Percentiles rank a stretch among this genome's conserved stretches.
These are phyloP conservation scores for Apis mellifera DNA, from an alignment of 1,140 invertebrate genomes.

Conservation along the genomic window DNA sequence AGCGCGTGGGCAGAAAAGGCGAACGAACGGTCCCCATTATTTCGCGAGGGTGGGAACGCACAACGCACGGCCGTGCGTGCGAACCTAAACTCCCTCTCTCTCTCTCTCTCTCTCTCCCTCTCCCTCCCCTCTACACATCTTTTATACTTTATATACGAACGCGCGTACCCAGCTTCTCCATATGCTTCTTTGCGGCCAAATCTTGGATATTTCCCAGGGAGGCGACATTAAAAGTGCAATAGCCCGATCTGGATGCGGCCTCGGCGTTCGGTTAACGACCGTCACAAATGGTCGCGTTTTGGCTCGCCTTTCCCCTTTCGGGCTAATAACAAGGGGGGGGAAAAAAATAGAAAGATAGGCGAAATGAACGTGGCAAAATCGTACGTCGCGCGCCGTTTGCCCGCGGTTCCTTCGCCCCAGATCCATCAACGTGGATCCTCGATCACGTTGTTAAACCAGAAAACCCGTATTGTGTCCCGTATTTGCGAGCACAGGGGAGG, in stretches of 20 bases:
- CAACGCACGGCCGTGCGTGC: slow-evolving; percentile 18
- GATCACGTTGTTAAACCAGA: slow-evolving; percentile 22
- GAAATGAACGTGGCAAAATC: slow-evolving; percentile 29
- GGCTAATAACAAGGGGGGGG: slow-evolving; percentile 22
- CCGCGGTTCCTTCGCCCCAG: slow-evolving; percentile 9
- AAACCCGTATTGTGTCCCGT: slow-evolving; percentile 19
- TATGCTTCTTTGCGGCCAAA: slow-evolving; percentile 63
- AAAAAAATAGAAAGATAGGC: slow-evolving; percentile 3
- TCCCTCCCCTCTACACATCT: background rate
- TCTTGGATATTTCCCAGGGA: slow-evolving; percentile 71
- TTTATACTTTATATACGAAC: slow-evolving; percentile 38
- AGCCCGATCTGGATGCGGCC: slow-evolving; percentile 65
- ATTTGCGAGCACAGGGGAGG: too few relatives aligned
- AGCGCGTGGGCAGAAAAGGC: slow-evolving; percentile 55
- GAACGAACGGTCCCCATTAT: slow-evolving; percentile 54
- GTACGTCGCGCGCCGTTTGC: slow-evolving; percentile 26
- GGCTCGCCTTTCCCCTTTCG: slow-evolving; percentile 55
- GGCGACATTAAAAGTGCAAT: slow-evolving; percentile 72
- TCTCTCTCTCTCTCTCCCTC: background rate
- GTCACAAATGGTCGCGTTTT: slow-evolving; percentile 67
- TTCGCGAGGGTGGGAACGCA: slow-evolving; percentile 53
- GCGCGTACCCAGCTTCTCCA: slow-evolving; percentile 22
- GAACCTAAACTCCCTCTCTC: slow-evolving; percentile 38
- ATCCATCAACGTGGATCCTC: slow-evolving; percentile 36
- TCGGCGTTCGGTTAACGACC: slow-evolving; percentile 68